These are phyloP conservation scores for Eupsittula cactorum DNA, from an alignment of 2,113 vertebrate species.

Conservation along the genomic window DNA sequence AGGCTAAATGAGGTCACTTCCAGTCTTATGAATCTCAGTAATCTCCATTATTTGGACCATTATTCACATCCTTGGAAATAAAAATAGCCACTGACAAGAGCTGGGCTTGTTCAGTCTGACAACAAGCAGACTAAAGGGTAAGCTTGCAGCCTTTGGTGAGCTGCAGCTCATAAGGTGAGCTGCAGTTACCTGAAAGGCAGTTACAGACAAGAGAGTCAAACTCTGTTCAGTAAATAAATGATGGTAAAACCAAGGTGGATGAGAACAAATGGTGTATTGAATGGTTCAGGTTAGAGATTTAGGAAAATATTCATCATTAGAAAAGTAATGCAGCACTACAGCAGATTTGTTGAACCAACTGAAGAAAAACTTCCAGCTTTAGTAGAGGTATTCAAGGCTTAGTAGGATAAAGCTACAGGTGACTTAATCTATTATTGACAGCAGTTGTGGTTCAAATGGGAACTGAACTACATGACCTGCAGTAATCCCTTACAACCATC, in stretches of 20 bases:
- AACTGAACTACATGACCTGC: neutral
- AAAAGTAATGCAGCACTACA: neutral
- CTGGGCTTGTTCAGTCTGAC: neutral
- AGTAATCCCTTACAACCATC: neutral
- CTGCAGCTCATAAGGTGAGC: neutral
- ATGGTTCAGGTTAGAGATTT: neutral
- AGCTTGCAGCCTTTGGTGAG: neutral
- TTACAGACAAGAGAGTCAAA: neutral
- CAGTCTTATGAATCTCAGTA: constrained; percentile 39
- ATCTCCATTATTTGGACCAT: constrained; percentile 14
- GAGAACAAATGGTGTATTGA: neutral
- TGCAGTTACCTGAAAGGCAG: neutral
- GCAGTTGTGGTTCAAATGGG: neutral
- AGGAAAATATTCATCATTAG: neutral
- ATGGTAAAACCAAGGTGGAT: neutral
- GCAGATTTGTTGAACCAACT: neutral
- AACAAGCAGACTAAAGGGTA: neutral
- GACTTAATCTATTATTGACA: neutral
- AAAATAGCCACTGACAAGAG: neutral
- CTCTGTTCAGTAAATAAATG: neutral
- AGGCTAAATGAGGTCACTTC: constrained; percentile 50
- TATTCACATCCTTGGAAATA: constrained; percentile 21
- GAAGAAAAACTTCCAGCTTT: neutral
- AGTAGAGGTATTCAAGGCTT: neutral
- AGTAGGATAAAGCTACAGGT: neutral